Conservation (phyloP, 2,888 invertebrate genomes). For the Dicranocentrus wangi region DNA sequence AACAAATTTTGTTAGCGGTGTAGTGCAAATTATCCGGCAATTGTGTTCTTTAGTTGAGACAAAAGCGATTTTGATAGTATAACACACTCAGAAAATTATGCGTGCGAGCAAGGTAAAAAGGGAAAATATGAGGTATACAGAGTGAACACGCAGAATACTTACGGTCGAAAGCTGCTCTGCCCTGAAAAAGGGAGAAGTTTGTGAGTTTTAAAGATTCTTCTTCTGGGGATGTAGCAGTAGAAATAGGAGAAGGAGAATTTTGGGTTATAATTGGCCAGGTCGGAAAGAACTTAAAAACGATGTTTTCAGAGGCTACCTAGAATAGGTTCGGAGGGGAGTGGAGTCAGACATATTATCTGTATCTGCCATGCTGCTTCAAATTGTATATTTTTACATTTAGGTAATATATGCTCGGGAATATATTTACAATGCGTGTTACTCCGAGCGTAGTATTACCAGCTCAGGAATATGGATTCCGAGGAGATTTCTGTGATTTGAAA, state of each 20-base stretch:
- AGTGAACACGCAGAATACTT: conserved; percentile 78
- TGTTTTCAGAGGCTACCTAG: conserved; percentile 4
- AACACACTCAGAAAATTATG: conserved; percentile 36
- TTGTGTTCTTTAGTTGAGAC: conserved; percentile 36
- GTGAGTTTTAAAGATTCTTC: conserved; percentile 71
- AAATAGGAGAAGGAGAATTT: conserved; percentile 59
- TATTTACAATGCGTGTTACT: conserved; percentile 4
- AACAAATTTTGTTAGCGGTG: conserved; percentile 14
- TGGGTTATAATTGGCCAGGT: conserved; percentile 67
- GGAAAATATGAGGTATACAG: conserved; percentile 25
- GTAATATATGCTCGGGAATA: background rate
- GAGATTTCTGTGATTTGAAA: conserved; percentile 12
- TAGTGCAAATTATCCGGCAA: background rate
- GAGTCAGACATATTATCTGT: background rate
- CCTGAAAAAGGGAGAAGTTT: conserved; percentile 70
- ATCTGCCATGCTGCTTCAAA: too few species aligned
- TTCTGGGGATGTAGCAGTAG: conserved; percentile 60
- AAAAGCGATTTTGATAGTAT: conserved; percentile 36
- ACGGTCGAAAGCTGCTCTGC: conserved; percentile 98
- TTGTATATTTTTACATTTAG: background rate
- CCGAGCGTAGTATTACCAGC: conserved; percentile 4
- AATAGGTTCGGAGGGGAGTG: conserved; percentile 10
- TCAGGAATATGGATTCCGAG: background rate
- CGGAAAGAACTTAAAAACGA: conserved; percentile 46
- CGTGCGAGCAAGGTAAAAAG: conserved; percentile 28